These are phyloP conservation scores for Xenentodon cancila DNA, from an alignment of 2,797 vertebrate species.

Conservation along the genomic window DNA sequence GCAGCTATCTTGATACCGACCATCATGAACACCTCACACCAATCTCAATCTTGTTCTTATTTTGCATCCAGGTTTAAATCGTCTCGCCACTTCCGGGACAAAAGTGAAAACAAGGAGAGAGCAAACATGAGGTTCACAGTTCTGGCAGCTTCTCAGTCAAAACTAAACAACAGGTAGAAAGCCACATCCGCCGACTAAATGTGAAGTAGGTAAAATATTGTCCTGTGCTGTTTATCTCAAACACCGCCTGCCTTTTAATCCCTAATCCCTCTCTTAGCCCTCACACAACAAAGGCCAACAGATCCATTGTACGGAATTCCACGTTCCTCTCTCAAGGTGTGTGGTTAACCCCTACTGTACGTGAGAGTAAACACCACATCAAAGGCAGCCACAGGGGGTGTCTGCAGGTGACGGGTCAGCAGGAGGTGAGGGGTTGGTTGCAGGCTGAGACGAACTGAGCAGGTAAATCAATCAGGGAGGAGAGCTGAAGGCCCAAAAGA, in stretches of 20 bases:
- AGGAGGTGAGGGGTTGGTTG: conserved; percentile 65
- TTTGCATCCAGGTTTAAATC: conserved; percentile 5
- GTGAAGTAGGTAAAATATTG: conserved; percentile 74
- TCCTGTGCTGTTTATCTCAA: conserved; percentile 75
- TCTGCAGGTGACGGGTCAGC: conserved; percentile 79
- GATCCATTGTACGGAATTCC: conserved; percentile 78
- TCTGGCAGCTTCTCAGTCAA: conserved; percentile 41
- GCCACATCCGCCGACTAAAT: conserved; percentile 71
- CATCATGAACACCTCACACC: not conserved
- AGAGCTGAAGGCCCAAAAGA: not conserved
- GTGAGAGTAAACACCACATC: conserved; percentile 73
- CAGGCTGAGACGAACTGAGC: conserved; percentile 35
- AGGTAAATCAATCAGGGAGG: conserved; percentile 18
- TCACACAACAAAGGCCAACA: conserved; percentile 73
- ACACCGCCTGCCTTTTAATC: conserved; percentile 77
- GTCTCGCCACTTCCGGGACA: conserved; percentile 16
- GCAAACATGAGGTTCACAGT: conserved; percentile 20
- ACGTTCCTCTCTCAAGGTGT: conserved; percentile 67
- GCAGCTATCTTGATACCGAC: not conserved
- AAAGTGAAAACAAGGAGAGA: conserved; percentile 35
- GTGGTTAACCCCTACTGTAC: conserved; percentile 84
- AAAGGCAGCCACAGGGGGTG: conserved; percentile 68
- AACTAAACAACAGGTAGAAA: conserved; percentile 46
- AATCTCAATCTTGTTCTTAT: not conserved
- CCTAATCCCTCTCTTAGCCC: conserved; percentile 77